These are phyloP conservation scores for Tipula vernalis DNA, from an alignment of 2,888 invertebrate species.

Conservation along the genomic window DNA sequence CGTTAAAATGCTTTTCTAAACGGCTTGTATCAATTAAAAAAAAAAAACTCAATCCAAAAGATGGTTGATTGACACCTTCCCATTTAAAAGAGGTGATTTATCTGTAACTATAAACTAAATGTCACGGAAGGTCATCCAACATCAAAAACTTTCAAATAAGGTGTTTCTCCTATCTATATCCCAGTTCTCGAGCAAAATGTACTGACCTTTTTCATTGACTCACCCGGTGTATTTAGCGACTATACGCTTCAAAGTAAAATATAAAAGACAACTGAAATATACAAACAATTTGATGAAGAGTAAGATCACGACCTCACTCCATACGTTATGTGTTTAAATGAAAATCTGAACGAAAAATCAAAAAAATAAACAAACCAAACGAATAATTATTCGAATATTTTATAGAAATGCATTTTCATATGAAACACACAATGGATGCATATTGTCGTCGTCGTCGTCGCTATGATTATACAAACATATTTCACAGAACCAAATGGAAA, in stretches of 20 bases:
- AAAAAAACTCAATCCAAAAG: no score
- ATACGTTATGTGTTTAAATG: background rate
- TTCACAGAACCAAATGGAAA: background rate
- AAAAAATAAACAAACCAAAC: background rate
- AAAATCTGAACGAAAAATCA: background rate
- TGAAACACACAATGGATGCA: background rate
- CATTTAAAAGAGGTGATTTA: no score
- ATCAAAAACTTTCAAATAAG: no score
- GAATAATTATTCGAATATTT: background rate
- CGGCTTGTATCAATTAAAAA: no score
- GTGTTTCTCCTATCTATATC: no score
- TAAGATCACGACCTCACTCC: background rate
- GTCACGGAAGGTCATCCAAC: no score
- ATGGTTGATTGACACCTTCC: no score
- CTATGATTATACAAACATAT: background rate
- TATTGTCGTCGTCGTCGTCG: background rate
- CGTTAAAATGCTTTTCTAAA: no score
- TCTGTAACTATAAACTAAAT: no score
- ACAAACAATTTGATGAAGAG: background rate
- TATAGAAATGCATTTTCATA: background rate
- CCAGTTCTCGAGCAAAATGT: background rate
- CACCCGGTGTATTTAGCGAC: no score
- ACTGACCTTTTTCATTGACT: no score
- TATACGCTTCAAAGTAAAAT: background rate
- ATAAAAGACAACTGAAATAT: background rate